Evolutionary conservation across 2,113 vertebrate genomes (phyloP), one percentile per base, ranked within the genome.

Genomic region (Sardina pilchardus): DNA sequence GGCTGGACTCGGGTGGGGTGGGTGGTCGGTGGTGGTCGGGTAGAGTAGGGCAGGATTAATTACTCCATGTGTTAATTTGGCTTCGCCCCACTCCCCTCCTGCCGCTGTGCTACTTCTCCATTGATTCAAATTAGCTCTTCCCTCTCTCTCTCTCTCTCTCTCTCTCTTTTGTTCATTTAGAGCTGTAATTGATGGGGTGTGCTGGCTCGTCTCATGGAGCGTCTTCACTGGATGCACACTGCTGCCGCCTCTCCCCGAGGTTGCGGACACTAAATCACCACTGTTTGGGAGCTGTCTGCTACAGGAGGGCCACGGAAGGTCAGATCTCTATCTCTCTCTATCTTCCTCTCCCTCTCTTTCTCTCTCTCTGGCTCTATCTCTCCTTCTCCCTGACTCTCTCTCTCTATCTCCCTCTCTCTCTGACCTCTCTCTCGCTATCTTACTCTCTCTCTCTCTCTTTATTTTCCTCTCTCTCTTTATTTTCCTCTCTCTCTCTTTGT

Each of bases 71-170:
- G 90, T 93, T 92, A 90, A 92, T 93, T 90, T 89, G 34, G 56
- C 21, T 9, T 14, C 47, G 45, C 14, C 47, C 14, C 81, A 26
- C 6, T 7, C 19, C 56, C n/a, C 82, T 83, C 86, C 80, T 81
- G 59, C 84, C 81, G 86, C 88, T 78, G 50, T 89, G 84, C 84
- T 85, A 59, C 82, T 87, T 93, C 90, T 90, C 85, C 89, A 91
- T 90, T 93, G 91, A 93, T 94, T 93, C 90, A 90, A 90, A 91
- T 89, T 75, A 90, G 89, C 89, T 53, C 63, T 80, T 88, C 90
- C 85, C 87, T 83, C 87, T 84, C 67, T 85, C 83, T 85, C 86
- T 90, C 63, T 71, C 63, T 34, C 63, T 71, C 63, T 34, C n/a
- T 71, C 63, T 30, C 63, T 71, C 63, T 30, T 82, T 89, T 91